These are phyloP conservation scores for Neosilurus hyrtlii DNA, from an alignment of 2,797 vertebrate species.

Conservation along the genomic window DNA sequence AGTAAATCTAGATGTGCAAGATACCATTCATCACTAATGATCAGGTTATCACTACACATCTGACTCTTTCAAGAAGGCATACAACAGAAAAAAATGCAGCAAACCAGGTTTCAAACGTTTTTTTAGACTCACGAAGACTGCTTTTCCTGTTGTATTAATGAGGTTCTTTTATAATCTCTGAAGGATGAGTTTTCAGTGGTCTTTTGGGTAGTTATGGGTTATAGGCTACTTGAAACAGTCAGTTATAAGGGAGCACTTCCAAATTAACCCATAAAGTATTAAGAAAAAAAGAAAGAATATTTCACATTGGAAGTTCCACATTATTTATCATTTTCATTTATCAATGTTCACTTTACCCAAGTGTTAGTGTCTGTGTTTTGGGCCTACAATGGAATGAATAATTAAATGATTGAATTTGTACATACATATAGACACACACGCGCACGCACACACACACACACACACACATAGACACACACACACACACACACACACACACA, in stretches of 20 bases:
- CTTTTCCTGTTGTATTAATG: not conserved
- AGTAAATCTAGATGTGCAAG: constrained; percentile 17
- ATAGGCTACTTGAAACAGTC: not conserved
- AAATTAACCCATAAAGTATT: not conserved
- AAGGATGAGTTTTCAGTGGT: not conserved
- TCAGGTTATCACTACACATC: constrained; percentile 36
- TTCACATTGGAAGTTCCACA: not conserved
- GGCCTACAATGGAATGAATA: no score
- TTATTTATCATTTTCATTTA: not conserved
- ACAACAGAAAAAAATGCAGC: not conserved
- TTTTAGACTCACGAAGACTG: not conserved
- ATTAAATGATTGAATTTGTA: no score
- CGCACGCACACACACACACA: no score
- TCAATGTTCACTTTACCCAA: no score
- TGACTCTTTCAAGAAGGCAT: not conserved
- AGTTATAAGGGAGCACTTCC: not conserved
- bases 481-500: no score
- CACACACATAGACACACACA: no score
- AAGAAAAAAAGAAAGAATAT: not conserved
- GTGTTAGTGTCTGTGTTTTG: no score
- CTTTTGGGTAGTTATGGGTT: not conserved
- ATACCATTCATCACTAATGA: constrained; percentile 37
- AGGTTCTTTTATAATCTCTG: not conserved
- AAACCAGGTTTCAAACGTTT: not conserved
- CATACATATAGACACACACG: no score